These are phyloP conservation scores for Sternotherus odoratus DNA, from an alignment of 2,797 vertebrate genomes.

Conservation along the genomic window DNA sequence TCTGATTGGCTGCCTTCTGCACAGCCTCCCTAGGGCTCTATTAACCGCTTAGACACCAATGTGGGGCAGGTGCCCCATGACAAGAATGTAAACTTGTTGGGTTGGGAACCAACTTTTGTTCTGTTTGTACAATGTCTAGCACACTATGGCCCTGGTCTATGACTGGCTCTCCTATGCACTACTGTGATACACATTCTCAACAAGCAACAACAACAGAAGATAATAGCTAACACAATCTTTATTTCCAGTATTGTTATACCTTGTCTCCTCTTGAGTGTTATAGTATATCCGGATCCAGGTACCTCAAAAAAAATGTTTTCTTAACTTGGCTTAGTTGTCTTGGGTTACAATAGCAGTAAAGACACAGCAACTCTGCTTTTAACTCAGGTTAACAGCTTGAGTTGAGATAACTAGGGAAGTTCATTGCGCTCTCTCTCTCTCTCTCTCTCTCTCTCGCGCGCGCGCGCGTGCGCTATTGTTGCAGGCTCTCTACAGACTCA, in stretches of 20 bases:
- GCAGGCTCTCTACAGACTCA: background rate
- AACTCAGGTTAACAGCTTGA: background rate
- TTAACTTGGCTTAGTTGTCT: too few species aligned
- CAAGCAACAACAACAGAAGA: background rate
- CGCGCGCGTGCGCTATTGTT: too few species aligned
- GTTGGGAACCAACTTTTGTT: background rate
- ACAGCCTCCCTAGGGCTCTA: too few species aligned
- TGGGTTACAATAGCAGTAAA: too few species aligned
- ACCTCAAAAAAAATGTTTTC: too few species aligned
- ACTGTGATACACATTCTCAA: background rate
- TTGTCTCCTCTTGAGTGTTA: too few species aligned
- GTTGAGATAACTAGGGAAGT: background rate
- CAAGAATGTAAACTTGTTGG: background rate
- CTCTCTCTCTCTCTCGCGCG: background rate
- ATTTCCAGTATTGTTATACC: too few species aligned
- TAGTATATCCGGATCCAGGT: too few species aligned
- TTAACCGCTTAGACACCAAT: too few species aligned
- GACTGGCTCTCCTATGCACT: background rate
- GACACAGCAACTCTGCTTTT: too few species aligned
- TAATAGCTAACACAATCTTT: background rate
- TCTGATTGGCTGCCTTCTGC: too few species aligned
- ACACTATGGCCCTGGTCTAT: background rate
- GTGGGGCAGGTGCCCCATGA: too few species aligned
- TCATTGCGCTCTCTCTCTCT: background rate
- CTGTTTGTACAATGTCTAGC: background rate